Evolutionary conservation across 2,113 vertebrate genomes (phyloP), one percentile per base, ranked within the genome.

Genomic region (Brevimyrus niger): DNA sequence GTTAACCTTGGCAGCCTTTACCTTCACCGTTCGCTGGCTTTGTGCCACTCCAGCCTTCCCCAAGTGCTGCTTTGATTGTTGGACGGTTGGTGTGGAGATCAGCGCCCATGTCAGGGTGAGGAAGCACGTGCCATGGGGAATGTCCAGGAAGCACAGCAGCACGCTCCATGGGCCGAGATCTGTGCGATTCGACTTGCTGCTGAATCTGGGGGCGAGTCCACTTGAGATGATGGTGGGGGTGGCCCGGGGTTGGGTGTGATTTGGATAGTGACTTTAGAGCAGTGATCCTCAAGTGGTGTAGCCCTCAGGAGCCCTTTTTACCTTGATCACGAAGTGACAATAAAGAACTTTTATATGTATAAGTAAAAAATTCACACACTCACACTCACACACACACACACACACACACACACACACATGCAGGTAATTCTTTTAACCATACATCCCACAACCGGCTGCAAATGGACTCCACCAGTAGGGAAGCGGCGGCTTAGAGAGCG

Each of bases 251-350:
- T 90, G 73, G 88, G 69, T 46, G 89, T 89, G 86, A 83, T 50
- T 17, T 83, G 73, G 94, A 94, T 94, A 93, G 90, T 91, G 89
- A 90, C 92, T 91, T 91, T 92, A 92, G 93, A 92, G 92, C 92
- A 92, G 88, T 91, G 23, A 69, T 86, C 91, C 31, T 91, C 90
- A 42, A 80, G 4, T 42, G 73, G 2, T 42, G 1, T 42, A 42
- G 13, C 73, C 15, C 7, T 21, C 35, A 21, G 73, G 35, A 80
- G 3, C 73, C 73, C 38, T 17, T 17, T 19, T 17, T 19, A 5
- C 73, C 35, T 80, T 80, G 23, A n/a, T 65, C 58, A 65, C 3
- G n/a, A 27, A 65, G 9, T 65, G 9, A 65, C 58, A 1, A 10
- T 65, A 27, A n/a, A 27, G 10, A 65, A 11, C n/a, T 65, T 65